Base-by-base conservation (phyloP, 2,888 invertebrate genomes). In the Heliconius aoede region DNA sequence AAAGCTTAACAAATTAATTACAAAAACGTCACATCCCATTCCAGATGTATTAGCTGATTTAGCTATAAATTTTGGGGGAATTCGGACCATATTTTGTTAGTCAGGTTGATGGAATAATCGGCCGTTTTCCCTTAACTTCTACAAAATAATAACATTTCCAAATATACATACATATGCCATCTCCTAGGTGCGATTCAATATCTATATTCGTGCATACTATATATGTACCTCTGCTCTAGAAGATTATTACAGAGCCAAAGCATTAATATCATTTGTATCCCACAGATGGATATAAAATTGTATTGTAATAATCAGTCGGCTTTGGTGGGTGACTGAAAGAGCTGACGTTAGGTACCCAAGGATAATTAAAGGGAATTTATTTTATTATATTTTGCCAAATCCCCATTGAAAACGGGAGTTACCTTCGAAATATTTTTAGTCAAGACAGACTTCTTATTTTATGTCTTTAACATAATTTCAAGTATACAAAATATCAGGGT, bases 321-420 rank as follows among this genome's bases (percentile, higher is more conserved):
- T 26, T 55, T 7, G 28, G 46, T 36, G 11, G 60, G 13, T n/a
- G 68, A 24, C 40, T 74, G 13, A 61, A 32, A 69, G 61, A 68
- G 68, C 30, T 46, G 28, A 55, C n/a, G 55, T 60, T 60, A n/a
- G n/a, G n/a, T n/a, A n/a, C 26, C 30, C 51, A 61, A 65, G 30
- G 36, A 60, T 74, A 74, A 75, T 69, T 74, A 69, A 46, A 61
- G 26, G 21, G 21, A 61, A 69, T 21, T 69, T 69, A 67, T 67
- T 74, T 55, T 61, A 28, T 40, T 30, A 60, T 61, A 74, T 13
- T 69, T 32, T 51, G 36, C 51, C 32, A 69, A 62, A 75, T 75
- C 62, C 32, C 28, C 60, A 67, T 74, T 24, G 36, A 36, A 55
- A 18, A 28, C 8, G 30, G n/a, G 21, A 36, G 69, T 18, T 58